Percentiles rank a stretch among this genome's conserved stretches.
phyloP scores from a whole-genome alignment of 2,113 vertebrate species.

The Pelobates fuscus region DNA sequence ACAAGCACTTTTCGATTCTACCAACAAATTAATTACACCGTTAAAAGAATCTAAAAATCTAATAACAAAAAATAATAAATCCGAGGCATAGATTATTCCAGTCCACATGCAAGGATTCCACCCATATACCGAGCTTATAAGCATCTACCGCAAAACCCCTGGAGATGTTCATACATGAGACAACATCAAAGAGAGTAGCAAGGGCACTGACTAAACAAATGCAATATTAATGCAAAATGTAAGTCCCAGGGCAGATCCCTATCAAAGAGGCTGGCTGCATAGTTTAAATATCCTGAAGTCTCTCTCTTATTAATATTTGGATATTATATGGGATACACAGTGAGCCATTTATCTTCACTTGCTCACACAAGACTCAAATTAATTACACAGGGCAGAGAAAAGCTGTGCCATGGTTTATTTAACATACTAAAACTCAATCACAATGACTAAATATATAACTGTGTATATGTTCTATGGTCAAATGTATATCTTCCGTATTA shows the following conservation, averaged over 20 bases:
- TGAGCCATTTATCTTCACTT: slow-evolving; percentile 28
- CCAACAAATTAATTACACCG: background rate
- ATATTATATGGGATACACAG: slow-evolving; percentile 39
- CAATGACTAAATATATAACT: slow-evolving; percentile 1
- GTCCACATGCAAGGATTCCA: no score
- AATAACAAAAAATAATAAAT: background rate
- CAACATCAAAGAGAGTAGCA: slow-evolving; percentile 28
- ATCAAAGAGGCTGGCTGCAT: slow-evolving; percentile 44
- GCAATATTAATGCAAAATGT: slow-evolving; percentile 41
- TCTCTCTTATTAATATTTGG: slow-evolving; percentile 27
- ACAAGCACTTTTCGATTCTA: background rate
- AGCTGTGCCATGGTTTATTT: slow-evolving; percentile 4
- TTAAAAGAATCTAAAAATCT: background rate
- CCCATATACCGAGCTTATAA: slow-evolving; percentile 6
- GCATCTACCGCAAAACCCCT: slow-evolving; percentile 23
- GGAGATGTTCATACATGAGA: slow-evolving; percentile 37
- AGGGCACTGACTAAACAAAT: slow-evolving; percentile 28
- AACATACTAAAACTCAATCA: background rate
- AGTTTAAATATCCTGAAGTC: slow-evolving; percentile 35
- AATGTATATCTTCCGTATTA: background rate
- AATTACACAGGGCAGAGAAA: slow-evolving; percentile 11
- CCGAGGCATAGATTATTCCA: background rate
- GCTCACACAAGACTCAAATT: slow-evolving; percentile 1
- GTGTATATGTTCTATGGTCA: background rate
- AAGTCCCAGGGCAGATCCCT: slow-evolving; percentile 36